These are phyloP conservation scores for Drosophila antonietae DNA, from an alignment of 2,888 invertebrate genomes.

Conservation along the genomic window DNA sequence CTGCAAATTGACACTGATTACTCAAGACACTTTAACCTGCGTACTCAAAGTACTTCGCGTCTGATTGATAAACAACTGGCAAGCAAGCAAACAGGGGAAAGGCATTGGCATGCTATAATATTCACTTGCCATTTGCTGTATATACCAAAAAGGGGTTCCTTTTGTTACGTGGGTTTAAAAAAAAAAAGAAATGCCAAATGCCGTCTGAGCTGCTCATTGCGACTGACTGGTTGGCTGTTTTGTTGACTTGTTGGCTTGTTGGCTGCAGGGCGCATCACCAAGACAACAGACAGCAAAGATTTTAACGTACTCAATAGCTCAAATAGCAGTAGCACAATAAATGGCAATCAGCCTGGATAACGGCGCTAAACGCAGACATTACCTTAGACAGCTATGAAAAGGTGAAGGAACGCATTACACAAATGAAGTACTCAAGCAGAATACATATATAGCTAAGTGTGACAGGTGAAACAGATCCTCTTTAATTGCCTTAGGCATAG, in stretches of 20 bases:
- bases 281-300: slow-evolving; percentile 65
- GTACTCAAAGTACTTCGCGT: slow-evolving; percentile 8
- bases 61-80: slow-evolving; percentile 33
- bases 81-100: background rate
- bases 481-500: background rate
- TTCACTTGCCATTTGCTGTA: background rate
- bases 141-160: background rate
- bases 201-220: slow-evolving; percentile 55
- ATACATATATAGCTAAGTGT: background rate
- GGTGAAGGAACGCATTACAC: slow-evolving; percentile 28
- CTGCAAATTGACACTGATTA: slow-evolving; percentile 7
- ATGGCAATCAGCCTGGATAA: slow-evolving; percentile 53
- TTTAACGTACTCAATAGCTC: slow-evolving; percentile 56
- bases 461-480: background rate
- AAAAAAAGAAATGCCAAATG: slow-evolving; percentile 25
- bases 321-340: slow-evolving; percentile 63
- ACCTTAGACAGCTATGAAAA: slow-evolving; percentile 4
- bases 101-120: slow-evolving; percentile 13
- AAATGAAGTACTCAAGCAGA: background rate
- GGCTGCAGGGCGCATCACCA: slow-evolving; percentile 43
- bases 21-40: slow-evolving; percentile 13
- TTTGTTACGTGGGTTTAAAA: slow-evolving; percentile 22
- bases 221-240: slow-evolving; percentile 16
- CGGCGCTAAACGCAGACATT: slow-evolving; percentile 23
- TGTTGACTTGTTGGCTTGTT: slow-evolving; percentile 35